Conservation (phyloP, 64 coral and sea anemone species). For the Pocillopora damicornis region DNA sequence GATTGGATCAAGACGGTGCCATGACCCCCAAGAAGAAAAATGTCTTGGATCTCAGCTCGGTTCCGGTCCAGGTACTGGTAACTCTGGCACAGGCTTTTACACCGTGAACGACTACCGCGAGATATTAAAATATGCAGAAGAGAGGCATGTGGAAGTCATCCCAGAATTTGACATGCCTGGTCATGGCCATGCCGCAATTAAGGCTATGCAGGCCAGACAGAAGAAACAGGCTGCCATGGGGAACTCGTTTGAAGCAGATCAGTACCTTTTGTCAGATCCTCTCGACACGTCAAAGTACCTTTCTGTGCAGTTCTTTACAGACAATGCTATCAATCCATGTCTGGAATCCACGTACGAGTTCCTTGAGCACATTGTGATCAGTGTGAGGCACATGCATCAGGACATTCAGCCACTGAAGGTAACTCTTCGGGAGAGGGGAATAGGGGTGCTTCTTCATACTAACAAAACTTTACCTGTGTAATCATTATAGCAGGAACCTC, state of each 20-base stretch:
- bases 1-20: slow-evolving; percentile 80
- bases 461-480: too few species aligned
- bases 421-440: background rate
- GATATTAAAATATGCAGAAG: slow-evolving; percentile 64
- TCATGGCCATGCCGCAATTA: slow-evolving; percentile 79
- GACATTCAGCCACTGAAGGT: slow-evolving; percentile 68
- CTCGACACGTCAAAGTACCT: slow-evolving; percentile 75
- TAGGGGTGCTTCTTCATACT: background rate
- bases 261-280: slow-evolving; percentile 69
- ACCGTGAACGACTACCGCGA: slow-evolving; percentile 78
- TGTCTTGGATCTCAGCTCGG: slow-evolving; percentile 88
- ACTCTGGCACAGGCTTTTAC: slow-evolving; percentile 60
- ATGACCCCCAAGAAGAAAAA: slow-evolving; percentile 55
- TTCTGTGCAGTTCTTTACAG: slow-evolving; percentile 80
- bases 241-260: slow-evolving; percentile 29
- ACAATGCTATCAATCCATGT: slow-evolving; percentile 92
- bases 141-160: slow-evolving; percentile 74
- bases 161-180: slow-evolving; percentile 98
- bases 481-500: too few species aligned
- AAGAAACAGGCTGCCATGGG: slow-evolving; percentile 48
- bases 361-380: slow-evolving; percentile 65
- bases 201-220: slow-evolving; percentile 78
- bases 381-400: slow-evolving; percentile 61
- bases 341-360: slow-evolving; percentile 84
- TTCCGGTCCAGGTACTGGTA: slow-evolving; percentile 65